phyloP scores from a whole-genome alignment of 2,888 invertebrate genomes.

The Drosophila mulleri region DNA sequence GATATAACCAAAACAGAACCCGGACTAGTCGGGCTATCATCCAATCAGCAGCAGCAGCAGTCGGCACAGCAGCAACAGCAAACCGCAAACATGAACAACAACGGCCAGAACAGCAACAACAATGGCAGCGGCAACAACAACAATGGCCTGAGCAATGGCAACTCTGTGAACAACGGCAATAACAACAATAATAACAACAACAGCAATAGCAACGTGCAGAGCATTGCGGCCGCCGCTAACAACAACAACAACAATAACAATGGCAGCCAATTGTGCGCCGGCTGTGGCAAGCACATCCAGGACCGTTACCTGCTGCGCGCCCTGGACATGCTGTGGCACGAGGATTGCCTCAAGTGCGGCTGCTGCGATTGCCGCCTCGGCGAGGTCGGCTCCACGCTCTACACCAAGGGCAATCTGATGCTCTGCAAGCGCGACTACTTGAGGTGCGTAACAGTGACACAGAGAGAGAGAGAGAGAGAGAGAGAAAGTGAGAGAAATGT shows the following conservation, averaged over 20 bases:
- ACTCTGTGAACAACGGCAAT: slow-evolving; percentile 50
- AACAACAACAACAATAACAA: slow-evolving; percentile 82
- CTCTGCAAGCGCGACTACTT: slow-evolving; percentile 98
- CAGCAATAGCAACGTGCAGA: slow-evolving; percentile 68
- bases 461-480: not conserved
- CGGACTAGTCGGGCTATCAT: slow-evolving; percentile 84
- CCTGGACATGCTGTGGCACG: slow-evolving; percentile 97
- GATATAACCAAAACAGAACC: slow-evolving; percentile 93
- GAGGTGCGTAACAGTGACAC: slow-evolving; percentile 87
- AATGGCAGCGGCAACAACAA: slow-evolving; percentile 18
- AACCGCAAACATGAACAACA: slow-evolving; percentile 62
- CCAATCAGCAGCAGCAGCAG: slow-evolving; percentile 73
- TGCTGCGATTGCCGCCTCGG: slow-evolving; percentile 98
- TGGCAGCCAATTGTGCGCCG: slow-evolving; percentile 92
- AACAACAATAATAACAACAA: slow-evolving; percentile 45
- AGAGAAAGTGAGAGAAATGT: not conserved
- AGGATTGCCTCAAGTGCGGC: slow-evolving; percentile 98
- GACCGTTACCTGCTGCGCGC: slow-evolving; percentile 96
- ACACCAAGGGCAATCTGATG: slow-evolving; percentile 97
- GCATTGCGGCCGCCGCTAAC: slow-evolving; percentile 69
- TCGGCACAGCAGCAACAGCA: slow-evolving; percentile 58
- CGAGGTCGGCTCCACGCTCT: slow-evolving; percentile 97
- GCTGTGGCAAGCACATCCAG: slow-evolving; percentile 97
- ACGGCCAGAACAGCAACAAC: slow-evolving; percentile 51
- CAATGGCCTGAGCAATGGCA: slow-evolving; percentile 67